phyloP scores from a whole-genome alignment of 2,797 vertebrate genomes.

The Cryptoblepharus egeriae region DNA sequence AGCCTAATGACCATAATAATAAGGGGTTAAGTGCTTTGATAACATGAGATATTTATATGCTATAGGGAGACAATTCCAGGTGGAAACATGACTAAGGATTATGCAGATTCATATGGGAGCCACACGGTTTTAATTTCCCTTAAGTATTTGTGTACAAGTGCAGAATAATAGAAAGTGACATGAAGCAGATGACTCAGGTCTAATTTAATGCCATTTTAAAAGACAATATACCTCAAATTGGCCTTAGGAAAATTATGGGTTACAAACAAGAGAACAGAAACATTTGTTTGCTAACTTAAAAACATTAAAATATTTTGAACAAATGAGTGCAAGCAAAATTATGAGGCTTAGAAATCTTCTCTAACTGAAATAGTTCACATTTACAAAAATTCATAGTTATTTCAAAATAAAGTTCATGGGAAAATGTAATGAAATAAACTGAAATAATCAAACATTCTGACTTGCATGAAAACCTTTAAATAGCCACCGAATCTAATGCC shows the following conservation, averaged over 20 bases:
- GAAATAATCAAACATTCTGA: slow-evolving; percentile 12
- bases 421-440: slow-evolving; percentile 10
- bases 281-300: slow-evolving; percentile 69
- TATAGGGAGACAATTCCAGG: slow-evolving; percentile 61
- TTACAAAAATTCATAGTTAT: slow-evolving; percentile 6
- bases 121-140: slow-evolving; percentile 81
- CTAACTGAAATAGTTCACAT: slow-evolving; percentile 56
- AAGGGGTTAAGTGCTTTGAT: slow-evolving; percentile 64
- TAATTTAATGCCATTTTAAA: slow-evolving; percentile 82
- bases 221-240: slow-evolving; percentile 81
- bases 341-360: slow-evolving; percentile 40
- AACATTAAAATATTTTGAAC: slow-evolving; percentile 62
- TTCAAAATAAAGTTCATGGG: background rate
- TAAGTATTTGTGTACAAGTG: slow-evolving; percentile 81
- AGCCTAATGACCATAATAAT: slow-evolving; percentile 29
- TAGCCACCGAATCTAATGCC: too few relatives aligned
- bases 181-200: slow-evolving; percentile 83
- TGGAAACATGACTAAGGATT: slow-evolving; percentile 77
- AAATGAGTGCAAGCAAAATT: slow-evolving; percentile 58
- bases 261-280: slow-evolving; percentile 68
- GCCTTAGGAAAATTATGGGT: slow-evolving; percentile 81
- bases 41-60: slow-evolving; percentile 66
- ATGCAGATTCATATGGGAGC: slow-evolving; percentile 80
- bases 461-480: too few relatives aligned
- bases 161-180: slow-evolving; percentile 86